Evolutionary conservation across 2,797 vertebrate species (phyloP).

Genomic region (Clarias laeviceps): DNA sequence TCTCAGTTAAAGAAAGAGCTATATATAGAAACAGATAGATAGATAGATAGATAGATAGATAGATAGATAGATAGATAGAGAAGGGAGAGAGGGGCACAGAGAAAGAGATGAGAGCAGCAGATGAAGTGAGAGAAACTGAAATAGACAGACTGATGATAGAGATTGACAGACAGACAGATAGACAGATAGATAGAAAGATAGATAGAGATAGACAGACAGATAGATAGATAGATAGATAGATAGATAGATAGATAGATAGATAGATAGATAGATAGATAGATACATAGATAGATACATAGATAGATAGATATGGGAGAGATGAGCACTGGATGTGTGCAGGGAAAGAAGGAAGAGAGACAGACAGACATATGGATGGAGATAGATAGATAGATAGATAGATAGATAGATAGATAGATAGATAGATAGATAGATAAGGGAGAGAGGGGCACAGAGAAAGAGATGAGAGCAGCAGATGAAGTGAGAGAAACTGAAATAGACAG

Average conservation of each 20-base stretch:
- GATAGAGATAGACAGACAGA: slow-evolving; percentile 14
- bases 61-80: neutral
- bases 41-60: neutral
- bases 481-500: neutral
- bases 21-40: neutral
- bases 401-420: slow-evolving; percentile 4
- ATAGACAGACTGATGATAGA: too few species aligned
- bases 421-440: neutral
- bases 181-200: slow-evolving; percentile 36
- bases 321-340: too few species aligned
- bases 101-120: neutral
- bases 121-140: neutral
- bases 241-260: neutral
- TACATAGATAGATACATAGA: neutral
- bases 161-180: neutral
- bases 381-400: neutral
- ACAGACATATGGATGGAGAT: neutral
- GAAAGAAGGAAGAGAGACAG: too few species aligned
- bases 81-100: neutral
- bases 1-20: neutral
- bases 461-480: neutral
- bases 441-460: neutral
- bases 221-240: neutral
- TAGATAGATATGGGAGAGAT: too few species aligned
- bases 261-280: neutral